Conservation (phyloP, 2,797 vertebrate species). For the Malacoraja senta region DNA sequence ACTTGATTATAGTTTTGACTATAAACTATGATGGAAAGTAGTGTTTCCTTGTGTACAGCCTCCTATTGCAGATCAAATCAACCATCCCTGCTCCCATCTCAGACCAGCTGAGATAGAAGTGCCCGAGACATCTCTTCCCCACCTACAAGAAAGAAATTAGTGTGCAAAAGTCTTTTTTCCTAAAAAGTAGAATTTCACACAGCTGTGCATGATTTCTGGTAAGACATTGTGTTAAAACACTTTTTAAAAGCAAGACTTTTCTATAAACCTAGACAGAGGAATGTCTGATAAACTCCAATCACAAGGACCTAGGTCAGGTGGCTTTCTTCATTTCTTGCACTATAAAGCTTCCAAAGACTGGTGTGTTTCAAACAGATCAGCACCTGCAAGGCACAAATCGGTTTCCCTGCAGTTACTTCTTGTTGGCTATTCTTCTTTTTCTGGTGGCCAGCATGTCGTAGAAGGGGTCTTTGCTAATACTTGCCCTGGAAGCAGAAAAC, state of each 20-base stretch:
- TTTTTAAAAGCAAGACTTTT: background rate
- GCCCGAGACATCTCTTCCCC: background rate
- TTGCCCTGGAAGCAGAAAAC: constrained; percentile 68
- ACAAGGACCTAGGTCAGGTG: background rate
- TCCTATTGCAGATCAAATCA: background rate
- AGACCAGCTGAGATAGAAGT: constrained; percentile 20
- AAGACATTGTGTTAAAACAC: background rate
- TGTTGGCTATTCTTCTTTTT: constrained; percentile 91
- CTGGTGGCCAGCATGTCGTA: constrained; percentile 97
- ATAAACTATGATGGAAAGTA: constrained; percentile 19
- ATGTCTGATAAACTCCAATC: background rate
- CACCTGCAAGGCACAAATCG: background rate
- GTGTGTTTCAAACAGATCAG: background rate
- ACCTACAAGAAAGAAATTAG: background rate
- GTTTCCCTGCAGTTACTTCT: constrained; percentile 65
- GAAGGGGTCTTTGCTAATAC: constrained; percentile 97
- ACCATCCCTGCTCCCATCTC: background rate
- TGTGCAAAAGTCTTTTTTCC: constrained; percentile 26
- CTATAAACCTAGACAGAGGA: background rate
- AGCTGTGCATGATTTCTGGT: background rate
- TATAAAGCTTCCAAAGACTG: constrained; percentile 18
- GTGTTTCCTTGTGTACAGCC: background rate
- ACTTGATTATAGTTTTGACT: constrained; percentile 20
- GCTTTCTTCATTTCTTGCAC: constrained; percentile 18
- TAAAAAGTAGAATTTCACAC: constrained; percentile 1